These are phyloP conservation scores for Heliconius aoede DNA, from an alignment of 2,888 invertebrate species.

Conservation along the genomic window DNA sequence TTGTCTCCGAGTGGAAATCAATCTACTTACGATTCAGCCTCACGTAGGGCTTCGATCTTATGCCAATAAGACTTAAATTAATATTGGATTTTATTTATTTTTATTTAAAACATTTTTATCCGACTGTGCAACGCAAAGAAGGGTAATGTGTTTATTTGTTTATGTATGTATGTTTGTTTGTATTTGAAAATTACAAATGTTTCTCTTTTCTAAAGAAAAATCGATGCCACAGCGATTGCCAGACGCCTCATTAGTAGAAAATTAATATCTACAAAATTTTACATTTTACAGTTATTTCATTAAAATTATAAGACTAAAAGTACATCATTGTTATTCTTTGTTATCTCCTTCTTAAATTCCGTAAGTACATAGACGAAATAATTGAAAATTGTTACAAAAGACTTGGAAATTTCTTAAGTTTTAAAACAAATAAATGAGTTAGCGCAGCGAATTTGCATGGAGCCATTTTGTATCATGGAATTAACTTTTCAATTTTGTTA, in stretches of 20 bases:
- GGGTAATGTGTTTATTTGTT: too few species aligned
- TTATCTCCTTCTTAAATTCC: slow-evolving; percentile 27
- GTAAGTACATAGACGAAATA: slow-evolving; percentile 35
- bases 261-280: too few species aligned
- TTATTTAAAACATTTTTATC: background rate
- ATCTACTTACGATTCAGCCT: slow-evolving; percentile 32
- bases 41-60: slow-evolving; percentile 32
- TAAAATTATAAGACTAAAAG: background rate
- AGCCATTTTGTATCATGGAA: slow-evolving; percentile 27
- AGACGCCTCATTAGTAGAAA: too few species aligned
- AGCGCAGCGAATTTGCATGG: slow-evolving; percentile 25
- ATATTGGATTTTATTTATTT: background rate
- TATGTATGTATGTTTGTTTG: too few species aligned
- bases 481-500: slow-evolving; percentile 23
- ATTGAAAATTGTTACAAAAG: slow-evolving; percentile 41
- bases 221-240: too few species aligned
- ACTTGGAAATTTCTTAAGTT: slow-evolving; percentile 27
- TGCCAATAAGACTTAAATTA: slow-evolving; percentile 36
- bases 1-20: slow-evolving; percentile 34
- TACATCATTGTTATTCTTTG: slow-evolving; percentile 2
- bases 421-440: slow-evolving; percentile 33
- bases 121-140: too few species aligned
- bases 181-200: too few species aligned
- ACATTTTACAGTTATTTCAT: background rate
- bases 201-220: too few species aligned